Evolutionary conservation across 2,113 vertebrate species (phyloP).

Genomic region (Hippocampus barbouri): DNA sequence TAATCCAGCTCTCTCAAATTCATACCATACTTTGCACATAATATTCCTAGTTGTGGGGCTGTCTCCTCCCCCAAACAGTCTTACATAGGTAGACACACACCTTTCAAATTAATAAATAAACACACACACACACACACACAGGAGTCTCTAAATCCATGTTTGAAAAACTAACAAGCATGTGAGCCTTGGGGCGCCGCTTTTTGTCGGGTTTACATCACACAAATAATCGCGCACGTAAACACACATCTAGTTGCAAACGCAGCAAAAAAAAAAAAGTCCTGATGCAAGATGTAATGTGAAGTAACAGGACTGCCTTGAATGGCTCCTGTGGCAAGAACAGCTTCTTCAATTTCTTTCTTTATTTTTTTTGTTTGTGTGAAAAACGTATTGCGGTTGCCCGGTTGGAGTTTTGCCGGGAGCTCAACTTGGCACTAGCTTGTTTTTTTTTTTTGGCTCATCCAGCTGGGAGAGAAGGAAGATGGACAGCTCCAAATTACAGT

Average conservation of each 20-base stretch:
- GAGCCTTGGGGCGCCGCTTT: constrained; percentile 48
- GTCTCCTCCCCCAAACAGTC: constrained; percentile 1
- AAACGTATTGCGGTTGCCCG: neutral
- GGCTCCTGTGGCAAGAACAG: neutral
- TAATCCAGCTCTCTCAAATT: constrained; percentile 4
- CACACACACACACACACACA: neutral
- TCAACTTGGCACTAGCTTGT: neutral
- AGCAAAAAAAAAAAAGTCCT: constrained; percentile 40
- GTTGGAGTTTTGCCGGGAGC: neutral
- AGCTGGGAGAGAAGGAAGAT: neutral
- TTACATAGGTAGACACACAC: constrained; percentile 11
- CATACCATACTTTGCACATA: constrained; percentile 21
- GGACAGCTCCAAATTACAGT: neutral
- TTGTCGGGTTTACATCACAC: constrained; percentile 48
- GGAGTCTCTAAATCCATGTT: constrained; percentile 20
- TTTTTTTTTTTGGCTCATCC: neutral
- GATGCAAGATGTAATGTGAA: constrained; percentile 3
- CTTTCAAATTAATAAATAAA: constrained; percentile 3
- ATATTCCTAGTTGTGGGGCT: constrained; percentile 16
- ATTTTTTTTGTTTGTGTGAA: neutral
- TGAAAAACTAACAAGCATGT: constrained; percentile 56
- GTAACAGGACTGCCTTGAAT: neutral
- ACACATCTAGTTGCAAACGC: constrained; percentile 46
- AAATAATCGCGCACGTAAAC: constrained; percentile 15
- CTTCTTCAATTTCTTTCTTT: neutral